Conservation (phyloP, 37 sponge, comb jelly and placozoan species). For the Ephydatia muelleri region DNA sequence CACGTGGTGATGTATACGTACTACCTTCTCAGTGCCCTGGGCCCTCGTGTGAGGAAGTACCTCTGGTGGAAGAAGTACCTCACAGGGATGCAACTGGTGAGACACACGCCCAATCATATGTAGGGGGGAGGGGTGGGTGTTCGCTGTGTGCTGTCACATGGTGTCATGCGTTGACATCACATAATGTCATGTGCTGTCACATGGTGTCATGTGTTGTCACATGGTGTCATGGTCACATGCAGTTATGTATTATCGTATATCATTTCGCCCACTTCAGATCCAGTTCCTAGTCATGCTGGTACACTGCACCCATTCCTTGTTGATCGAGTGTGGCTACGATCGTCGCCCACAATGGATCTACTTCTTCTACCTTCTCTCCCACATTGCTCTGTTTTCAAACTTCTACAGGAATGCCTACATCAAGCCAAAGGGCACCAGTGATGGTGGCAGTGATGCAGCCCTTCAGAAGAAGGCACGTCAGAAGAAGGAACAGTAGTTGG, state of each 20-base stretch:
- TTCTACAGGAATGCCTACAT: constrained; percentile 56
- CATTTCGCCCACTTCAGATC: constrained; percentile 16
- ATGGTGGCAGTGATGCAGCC: background rate
- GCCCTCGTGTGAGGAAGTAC: constrained; percentile 31
- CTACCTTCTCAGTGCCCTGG: constrained; percentile 61
- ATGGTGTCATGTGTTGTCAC: no score
- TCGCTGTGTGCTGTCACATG: no score
- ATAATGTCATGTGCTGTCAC: no score
- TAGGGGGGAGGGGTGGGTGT: no score
- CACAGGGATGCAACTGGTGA: constrained; percentile 77
- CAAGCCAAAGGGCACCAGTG: constrained; percentile 8
- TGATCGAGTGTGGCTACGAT: constrained; percentile 45
- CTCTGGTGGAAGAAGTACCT: constrained; percentile 89
- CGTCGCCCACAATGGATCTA: constrained; percentile 10
- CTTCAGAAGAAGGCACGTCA: background rate
- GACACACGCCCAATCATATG: no score
- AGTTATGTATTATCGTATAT: no score
- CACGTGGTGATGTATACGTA: constrained; percentile 81
- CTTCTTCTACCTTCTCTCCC: constrained; percentile 48
- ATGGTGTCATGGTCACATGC: no score
- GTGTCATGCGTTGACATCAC: no score
- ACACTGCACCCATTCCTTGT: constrained; percentile 4
- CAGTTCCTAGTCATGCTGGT: constrained; percentile 33
- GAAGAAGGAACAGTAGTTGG: constrained; percentile 7
- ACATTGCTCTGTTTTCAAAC: constrained; percentile 55